Evolutionary conservation across 92 coral and sea anemone species (phyloP), one percentile per base, ranked within the genome.

Genomic region (Actinernus sp.): DNA sequence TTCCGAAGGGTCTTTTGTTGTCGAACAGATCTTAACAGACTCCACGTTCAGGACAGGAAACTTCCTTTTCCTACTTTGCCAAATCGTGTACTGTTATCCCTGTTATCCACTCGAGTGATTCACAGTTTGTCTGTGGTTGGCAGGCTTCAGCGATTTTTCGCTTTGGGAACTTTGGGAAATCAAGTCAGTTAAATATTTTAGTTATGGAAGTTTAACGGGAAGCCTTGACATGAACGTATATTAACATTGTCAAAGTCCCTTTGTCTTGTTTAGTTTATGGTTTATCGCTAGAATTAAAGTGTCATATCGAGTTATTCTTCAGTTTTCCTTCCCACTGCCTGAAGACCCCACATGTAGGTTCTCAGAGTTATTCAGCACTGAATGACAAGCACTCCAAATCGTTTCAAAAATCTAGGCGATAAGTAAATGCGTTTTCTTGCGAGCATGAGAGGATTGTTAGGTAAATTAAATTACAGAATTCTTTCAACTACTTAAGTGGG

Each of bases 401-500:
- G n/a, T n/a, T n/a, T 68, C 54, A 32, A 49, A 28, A 31, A 55
- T 49, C 44, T 28, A 44, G 63, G 47, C 62, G 30, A 31, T 40
- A 51, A 29, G 52, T 48, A 44, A 27, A 65, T 47, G 40, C n/a
- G 31, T n/a, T n/a, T n/a, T n/a, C n/a, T n/a, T n/a, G n/a, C n/a
- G n/a, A n/a, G n/a, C n/a, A n/a, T n/a, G n/a, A n/a, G n/a, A n/a
- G n/a, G n/a, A 70, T 70, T 70, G 78, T 70, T 70, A 58, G 66
- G 88, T 63, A 86, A 86, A 90, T 90, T 65, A 66, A 90, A 90
- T 90, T 86, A 81, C 43, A 55, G 73, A 88, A 86, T 90, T 81
- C 97, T 90, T 90, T 90, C 97, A 90, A 75, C 92, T 65, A 67
- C 85, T 85, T 90, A 90, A 90, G 97, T 90, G 89, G 97, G 86